Percentiles rank a stretch among this genome's conserved stretches.
Evolutionary conservation across 1,140 invertebrate species (phyloP).

Genomic region (Rhynchophorus ferrugineus): DNA sequence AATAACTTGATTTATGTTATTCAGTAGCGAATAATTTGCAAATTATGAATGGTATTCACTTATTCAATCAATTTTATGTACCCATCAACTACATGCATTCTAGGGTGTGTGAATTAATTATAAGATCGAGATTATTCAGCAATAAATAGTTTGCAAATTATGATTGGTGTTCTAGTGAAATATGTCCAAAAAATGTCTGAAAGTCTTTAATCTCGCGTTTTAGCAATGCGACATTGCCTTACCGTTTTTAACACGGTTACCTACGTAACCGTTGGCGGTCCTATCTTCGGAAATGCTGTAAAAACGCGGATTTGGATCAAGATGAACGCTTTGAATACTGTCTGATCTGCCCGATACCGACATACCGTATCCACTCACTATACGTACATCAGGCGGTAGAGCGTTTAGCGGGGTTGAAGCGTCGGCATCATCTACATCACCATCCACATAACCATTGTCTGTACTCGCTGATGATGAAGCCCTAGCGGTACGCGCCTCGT

Average conservation of each 20-base stretch:
- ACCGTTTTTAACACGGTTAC: constrained; percentile 33
- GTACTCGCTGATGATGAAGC: constrained; percentile 3
- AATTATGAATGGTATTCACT: too few species aligned
- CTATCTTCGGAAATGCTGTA: constrained; percentile 30
- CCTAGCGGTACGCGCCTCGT: constrained; percentile 43
- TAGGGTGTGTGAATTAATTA: too few species aligned
- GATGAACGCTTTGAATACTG: constrained; percentile 8
- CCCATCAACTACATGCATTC: too few species aligned
- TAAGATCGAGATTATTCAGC: too few species aligned
- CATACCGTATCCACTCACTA: not conserved
- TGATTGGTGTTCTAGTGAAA: too few species aligned
- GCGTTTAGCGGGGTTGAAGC: constrained; percentile 14
- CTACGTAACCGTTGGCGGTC: constrained; percentile 38
- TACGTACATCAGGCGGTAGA: constrained; percentile 8
- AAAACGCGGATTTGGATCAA: constrained; percentile 32
- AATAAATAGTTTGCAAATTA: too few species aligned
- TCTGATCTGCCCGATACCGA: constrained; percentile 11
- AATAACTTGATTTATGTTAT: too few species aligned
- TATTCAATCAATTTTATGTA: too few species aligned
- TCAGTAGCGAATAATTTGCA: too few species aligned
- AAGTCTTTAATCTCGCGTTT: constrained; percentile 21
- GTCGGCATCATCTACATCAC: constrained; percentile 21
- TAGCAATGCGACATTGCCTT: constrained; percentile 32
- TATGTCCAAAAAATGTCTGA: not conserved
- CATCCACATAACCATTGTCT: constrained; percentile 2